Percentiles rank a stretch among this genome's conserved stretches.
Evolutionary conservation across 2,113 vertebrate genomes (phyloP).

Genomic region (Girardinichthys multiradiatus): DNA sequence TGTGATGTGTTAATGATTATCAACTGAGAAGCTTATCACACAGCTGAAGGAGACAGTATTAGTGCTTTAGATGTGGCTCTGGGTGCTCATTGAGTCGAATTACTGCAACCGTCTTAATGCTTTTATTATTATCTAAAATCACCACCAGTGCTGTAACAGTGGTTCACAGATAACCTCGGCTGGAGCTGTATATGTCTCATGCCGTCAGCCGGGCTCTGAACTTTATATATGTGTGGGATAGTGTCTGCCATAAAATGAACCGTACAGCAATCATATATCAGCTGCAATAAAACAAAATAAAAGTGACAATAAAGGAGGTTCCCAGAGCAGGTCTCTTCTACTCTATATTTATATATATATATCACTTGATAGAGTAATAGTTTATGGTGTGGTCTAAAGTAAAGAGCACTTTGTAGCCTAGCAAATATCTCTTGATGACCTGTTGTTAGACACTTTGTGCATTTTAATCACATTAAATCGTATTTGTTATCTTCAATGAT

Average conservation of each 20-base stretch:
- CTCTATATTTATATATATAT: constrained; percentile 69
- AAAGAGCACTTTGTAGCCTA: constrained; percentile 59
- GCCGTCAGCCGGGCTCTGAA: constrained; percentile 18
- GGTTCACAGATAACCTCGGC: constrained; percentile 35
- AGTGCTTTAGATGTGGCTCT: constrained; percentile 33
- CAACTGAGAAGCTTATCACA: constrained; percentile 22
- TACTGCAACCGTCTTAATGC: constrained; percentile 43
- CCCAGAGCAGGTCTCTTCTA: constrained; percentile 12
- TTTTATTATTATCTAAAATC: constrained; percentile 49
- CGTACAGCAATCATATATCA: constrained; percentile 44
- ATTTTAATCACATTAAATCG: constrained; percentile 45
- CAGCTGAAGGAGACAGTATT: constrained; percentile 41
- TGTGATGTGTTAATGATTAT: constrained; percentile 58
- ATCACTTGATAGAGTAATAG: constrained; percentile 41
- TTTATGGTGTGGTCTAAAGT: constrained; percentile 45
- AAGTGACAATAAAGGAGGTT: constrained; percentile 44
- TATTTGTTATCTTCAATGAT: constrained; percentile 25
- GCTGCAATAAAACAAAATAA: constrained; percentile 57
- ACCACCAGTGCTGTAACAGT: constrained; percentile 28
- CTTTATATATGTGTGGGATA: constrained; percentile 16
- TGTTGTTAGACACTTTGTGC: constrained; percentile 50
- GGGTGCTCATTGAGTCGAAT: constrained; percentile 28
- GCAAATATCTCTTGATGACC: constrained; percentile 40
- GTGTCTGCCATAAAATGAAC: constrained; percentile 25
- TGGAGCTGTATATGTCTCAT: constrained; percentile 17